Evolutionary conservation across 2,113 vertebrate species (phyloP).

Genomic region (Amblyopsis rosae): DNA sequence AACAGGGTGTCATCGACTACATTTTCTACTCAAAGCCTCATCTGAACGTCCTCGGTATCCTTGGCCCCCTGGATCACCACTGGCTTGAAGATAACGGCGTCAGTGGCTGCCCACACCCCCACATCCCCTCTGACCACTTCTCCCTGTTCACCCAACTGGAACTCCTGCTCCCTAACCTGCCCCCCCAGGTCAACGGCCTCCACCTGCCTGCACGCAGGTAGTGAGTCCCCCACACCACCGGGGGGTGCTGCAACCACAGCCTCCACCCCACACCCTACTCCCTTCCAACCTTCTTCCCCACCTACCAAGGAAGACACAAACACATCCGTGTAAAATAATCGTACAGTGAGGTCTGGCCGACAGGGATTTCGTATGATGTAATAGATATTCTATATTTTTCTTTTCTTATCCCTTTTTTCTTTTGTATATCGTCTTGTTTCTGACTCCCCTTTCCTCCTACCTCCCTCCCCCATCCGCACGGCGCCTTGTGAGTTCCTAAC

Average conservation of each 20-base stretch:
- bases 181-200: conserved; percentile 90
- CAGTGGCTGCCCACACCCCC: conserved; percentile 94
- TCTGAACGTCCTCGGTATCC: conserved; percentile 93
- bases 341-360: conserved; percentile 93
- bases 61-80: conserved; percentile 94
- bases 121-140: conserved; percentile 99
- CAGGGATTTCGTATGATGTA: conserved; percentile 88
- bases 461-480: conserved; percentile 26
- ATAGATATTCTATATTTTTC: conserved; percentile 86
- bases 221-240: conserved; percentile 81
- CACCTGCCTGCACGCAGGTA: conserved; percentile 97
- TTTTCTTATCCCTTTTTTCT: conserved; percentile 78
- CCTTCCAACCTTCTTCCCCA: conserved; percentile 1
- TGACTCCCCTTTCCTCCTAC: conserved; percentile 67
- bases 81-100: conserved; percentile 98
- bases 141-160: conserved; percentile 98
- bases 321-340: conserved; percentile 76
- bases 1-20: conserved; percentile 98
- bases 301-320: conserved; percentile 75
- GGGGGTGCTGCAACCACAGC: conserved; percentile 46
- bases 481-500: conserved; percentile 75
- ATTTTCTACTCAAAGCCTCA: conserved; percentile 99
- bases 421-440: conserved; percentile 84
- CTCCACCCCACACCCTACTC: not conserved
- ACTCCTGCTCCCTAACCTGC: conserved; percentile 92